Percentiles rank a stretch among this genome's conserved stretches.
Conservation (phyloP, 2,888 invertebrate species). For the Diploptera punctata region DNA sequence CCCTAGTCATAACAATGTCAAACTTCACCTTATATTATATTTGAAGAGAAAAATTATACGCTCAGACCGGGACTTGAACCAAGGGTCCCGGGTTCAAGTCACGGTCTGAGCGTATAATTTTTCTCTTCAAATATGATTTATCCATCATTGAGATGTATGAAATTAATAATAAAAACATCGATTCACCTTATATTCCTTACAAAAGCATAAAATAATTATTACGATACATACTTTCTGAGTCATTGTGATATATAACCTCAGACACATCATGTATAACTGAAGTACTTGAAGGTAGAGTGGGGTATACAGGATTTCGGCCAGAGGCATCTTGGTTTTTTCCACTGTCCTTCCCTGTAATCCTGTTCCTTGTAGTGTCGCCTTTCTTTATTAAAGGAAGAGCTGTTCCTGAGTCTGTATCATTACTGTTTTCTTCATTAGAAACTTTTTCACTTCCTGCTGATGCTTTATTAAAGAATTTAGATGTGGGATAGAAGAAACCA, state of each 20-base stretch:
- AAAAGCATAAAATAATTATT: no score
- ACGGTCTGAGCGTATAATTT: no score
- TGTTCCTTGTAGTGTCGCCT: not conserved
- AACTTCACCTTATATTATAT: no score
- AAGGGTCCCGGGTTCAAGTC: no score
- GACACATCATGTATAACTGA: not conserved
- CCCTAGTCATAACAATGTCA: no score
- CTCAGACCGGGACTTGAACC: no score
- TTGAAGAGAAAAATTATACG: no score
- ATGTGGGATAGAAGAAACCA: not conserved
- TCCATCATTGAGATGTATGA: no score
- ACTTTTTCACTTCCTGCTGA: not conserved
- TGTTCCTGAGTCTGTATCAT: not conserved
- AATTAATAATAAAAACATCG: no score
- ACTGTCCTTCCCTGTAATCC: not conserved
- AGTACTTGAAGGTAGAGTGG: constrained; percentile 25
- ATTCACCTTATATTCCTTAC: no score
- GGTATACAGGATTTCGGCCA: constrained; percentile 7
- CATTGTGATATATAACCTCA: not conserved
- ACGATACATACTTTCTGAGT: not conserved
- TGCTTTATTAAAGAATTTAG: constrained; percentile 4
- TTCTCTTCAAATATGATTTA: no score
- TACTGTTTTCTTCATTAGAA: not conserved
- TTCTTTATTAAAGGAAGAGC: constrained; percentile 6
- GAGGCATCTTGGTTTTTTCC: not conserved